Base-by-base conservation (phyloP, 1,140 invertebrate species). In the Melanaphis sacchari region DNA sequence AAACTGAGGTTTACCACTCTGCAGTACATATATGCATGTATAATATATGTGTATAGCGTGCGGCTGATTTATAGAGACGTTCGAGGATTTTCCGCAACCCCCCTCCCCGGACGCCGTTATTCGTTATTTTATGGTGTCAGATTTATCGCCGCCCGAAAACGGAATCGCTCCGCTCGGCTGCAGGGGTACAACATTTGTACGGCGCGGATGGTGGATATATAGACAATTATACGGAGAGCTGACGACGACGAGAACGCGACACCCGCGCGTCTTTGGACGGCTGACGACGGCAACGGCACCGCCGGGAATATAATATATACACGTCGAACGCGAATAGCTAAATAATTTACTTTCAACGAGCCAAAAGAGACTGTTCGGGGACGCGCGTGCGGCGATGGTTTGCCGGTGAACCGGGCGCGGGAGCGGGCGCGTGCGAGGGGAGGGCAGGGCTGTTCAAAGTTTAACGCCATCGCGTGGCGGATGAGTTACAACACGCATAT, bases 261-360 rank as follows among this genome's bases (percentile, higher is more conserved):
- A 5, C 21, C 31, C 8, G 8, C 26, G 15, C 40, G 40, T 85
- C 82, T 85, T 41, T 41, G 82, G 82, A 85, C 82, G 38, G 59
- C 85, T 22, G 49, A 66, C 89, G 54, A 66, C n/a, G 40, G 41
- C 90, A 46, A 91, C 66, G 66, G 66, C 66, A 91, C 90, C 90
- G 22, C 21, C 49, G 90, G 90, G 90, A 91, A 76, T 41, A 85
- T 40, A 84, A 38, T 84, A 84, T 91, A 43, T 36, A 46, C 90
- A 81, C 9, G 66, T 91, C 66, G 66, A 91, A 91, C 49, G 40
- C 90, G 81, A 91, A 91, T 82, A 49, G 66, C 41, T 43, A 91
- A 91, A 91, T 91, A 91, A 91, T 91, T 91, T 91, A 91, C 90
- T 81, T 91, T 91, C 40, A 46, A 46, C 41, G 87, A 52, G 43